Conservation (phyloP, 1,140 invertebrate species). For the Plectrocnemia conspersa region DNA sequence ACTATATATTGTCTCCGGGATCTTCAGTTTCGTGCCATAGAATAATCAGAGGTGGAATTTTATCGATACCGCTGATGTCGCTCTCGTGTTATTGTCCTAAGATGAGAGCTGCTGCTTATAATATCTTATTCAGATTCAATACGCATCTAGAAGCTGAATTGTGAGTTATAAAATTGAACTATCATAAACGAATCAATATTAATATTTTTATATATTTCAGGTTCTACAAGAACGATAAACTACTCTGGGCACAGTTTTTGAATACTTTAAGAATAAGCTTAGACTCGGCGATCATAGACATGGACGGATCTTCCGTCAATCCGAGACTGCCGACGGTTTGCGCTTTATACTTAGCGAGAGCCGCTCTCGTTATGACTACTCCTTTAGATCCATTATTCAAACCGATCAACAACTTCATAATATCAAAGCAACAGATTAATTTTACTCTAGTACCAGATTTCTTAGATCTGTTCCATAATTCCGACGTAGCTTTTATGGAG, state of each 20-base stretch:
- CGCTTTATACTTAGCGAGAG: constrained; percentile 64
- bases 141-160: constrained; percentile 62
- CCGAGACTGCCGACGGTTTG: constrained; percentile 61
- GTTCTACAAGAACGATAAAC: constrained; percentile 51
- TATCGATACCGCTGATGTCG: constrained; percentile 61
- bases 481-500: constrained; percentile 55
- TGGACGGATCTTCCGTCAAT: constrained; percentile 39
- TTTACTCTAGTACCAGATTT: constrained; percentile 72
- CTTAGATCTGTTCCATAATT: constrained; percentile 66
- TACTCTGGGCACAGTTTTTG: constrained; percentile 45
- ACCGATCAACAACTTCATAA: constrained; percentile 63
- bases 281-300: constrained; percentile 39
- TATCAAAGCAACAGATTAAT: constrained; percentile 64
- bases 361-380: constrained; percentile 59
- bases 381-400: constrained; percentile 65
- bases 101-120: constrained; percentile 60
- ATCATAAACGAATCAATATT: constrained; percentile 10
- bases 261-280: constrained; percentile 45
- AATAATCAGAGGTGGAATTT: constrained; percentile 58
- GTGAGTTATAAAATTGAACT: constrained; percentile 41
- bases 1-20: constrained; percentile 58
- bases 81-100: constrained; percentile 56
- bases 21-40: constrained; percentile 61
- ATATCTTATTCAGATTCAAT: constrained; percentile 62
- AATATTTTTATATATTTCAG: constrained; percentile 37